These are phyloP conservation scores for Enteromius treurensis DNA, from an alignment of 2,797 vertebrate genomes.

Conservation along the genomic window DNA sequence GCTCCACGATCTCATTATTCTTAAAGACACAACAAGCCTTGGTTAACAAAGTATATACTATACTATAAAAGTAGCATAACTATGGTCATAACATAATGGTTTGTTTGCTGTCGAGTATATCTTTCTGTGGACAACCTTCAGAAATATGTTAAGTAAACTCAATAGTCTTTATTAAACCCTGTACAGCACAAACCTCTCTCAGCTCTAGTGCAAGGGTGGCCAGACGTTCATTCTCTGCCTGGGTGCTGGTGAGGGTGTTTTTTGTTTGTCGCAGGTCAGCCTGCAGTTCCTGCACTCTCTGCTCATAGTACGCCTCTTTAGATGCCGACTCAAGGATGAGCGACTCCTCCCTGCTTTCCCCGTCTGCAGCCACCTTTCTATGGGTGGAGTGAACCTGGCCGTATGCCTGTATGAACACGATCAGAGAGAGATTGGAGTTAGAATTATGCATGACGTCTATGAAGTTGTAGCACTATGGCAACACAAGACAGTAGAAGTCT, in stretches of 20 bases:
- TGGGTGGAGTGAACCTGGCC: slow-evolving; percentile 95
- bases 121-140: background rate
- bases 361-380: slow-evolving; percentile 95
- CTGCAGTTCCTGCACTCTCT: slow-evolving; percentile 92
- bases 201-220: slow-evolving; percentile 85
- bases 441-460: background rate
- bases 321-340: slow-evolving; percentile 96
- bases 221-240: slow-evolving; percentile 92
- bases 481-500: background rate
- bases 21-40: slow-evolving; percentile 57
- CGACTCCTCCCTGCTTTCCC: slow-evolving; percentile 96
- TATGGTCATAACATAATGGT: background rate
- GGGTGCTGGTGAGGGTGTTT: slow-evolving; percentile 83
- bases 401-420: slow-evolving; percentile 82
- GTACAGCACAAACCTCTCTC: slow-evolving; percentile 84
- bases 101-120: background rate
- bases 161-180: background rate
- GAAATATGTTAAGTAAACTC: background rate
- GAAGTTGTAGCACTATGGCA: background rate
- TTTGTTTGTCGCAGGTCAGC: slow-evolving; percentile 89
- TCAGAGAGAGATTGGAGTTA: background rate
- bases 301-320: slow-evolving; percentile 94
- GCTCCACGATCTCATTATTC: slow-evolving; percentile 88
- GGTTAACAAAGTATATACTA: background rate
- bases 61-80: background rate